Conservation (phyloP, 1,140 invertebrate genomes). For the Ceratina calcarata region DNA sequence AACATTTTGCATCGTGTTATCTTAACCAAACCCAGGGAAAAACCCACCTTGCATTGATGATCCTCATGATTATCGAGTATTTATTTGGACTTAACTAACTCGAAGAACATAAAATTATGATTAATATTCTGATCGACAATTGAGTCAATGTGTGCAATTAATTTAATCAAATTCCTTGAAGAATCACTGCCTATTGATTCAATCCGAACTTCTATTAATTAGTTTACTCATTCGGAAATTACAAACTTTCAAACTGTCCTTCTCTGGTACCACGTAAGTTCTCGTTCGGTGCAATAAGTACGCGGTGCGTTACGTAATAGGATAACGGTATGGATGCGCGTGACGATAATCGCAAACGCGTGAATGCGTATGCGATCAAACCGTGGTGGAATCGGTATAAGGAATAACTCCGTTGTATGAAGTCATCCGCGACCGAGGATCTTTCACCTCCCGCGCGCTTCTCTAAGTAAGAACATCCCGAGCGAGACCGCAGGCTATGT, state of each 20-base stretch:
- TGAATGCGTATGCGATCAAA: not conserved
- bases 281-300: not conserved
- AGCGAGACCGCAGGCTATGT: slow-evolving; percentile 5
- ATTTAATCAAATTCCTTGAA: too few relatives aligned
- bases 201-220: too few relatives aligned
- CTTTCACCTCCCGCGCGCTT: not conserved
- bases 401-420: slow-evolving; percentile 8
- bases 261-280: not conserved
- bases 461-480: not conserved
- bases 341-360: slow-evolving; percentile 22
- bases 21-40: slow-evolving; percentile 34
- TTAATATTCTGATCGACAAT: too few relatives aligned
- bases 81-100: not conserved
- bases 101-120: not conserved
- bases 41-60: slow-evolving; percentile 1
- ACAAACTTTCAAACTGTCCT: too few relatives aligned
- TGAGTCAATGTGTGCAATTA: too few relatives aligned
- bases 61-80: not conserved
- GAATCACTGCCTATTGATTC: too few relatives aligned
- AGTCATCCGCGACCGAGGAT: not conserved
- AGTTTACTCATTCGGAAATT: too few relatives aligned
- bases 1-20: slow-evolving; percentile 67
- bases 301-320: too few relatives aligned
- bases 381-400: not conserved
- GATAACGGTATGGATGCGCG: slow-evolving; percentile 35